Evolutionary conservation across 2,888 invertebrate genomes (phyloP).

Genomic region (Thymelicus lineola): DNA sequence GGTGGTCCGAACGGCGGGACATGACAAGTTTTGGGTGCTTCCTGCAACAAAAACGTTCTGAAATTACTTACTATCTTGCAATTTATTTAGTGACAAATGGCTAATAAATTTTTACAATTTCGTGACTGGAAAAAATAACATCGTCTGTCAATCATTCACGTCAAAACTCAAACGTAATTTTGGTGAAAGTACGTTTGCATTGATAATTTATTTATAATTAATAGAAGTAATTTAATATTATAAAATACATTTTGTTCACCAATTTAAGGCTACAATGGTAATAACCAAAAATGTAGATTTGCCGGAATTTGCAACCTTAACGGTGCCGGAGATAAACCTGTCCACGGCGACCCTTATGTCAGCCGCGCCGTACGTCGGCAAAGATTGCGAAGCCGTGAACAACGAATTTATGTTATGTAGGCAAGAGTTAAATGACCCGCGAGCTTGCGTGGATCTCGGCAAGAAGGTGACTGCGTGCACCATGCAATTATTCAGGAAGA

Average conservation of each 20-base stretch:
- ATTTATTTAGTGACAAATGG: too few species aligned
- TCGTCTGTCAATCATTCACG: neutral
- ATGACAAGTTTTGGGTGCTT: constrained; percentile 65
- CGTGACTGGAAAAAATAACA: neutral
- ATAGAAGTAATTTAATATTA: too few species aligned
- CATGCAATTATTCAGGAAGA: constrained; percentile 91
- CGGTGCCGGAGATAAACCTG: constrained; percentile 91
- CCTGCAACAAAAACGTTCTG: constrained; percentile 46
- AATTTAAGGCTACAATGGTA: constrained; percentile 73
- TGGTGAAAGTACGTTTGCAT: neutral
- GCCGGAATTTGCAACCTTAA: constrained; percentile 92
- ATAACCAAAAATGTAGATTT: constrained; percentile 87
- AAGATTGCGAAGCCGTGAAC: constrained; percentile 94
- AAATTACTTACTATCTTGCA: neutral
- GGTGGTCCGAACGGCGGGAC: constrained; percentile 76
- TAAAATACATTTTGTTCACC: neutral
- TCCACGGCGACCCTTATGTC: constrained; percentile 93
- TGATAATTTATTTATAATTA: too few species aligned
- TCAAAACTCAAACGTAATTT: neutral
- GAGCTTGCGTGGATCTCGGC: constrained; percentile 93
- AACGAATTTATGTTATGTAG: constrained; percentile 98
- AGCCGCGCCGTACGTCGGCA: constrained; percentile 95
- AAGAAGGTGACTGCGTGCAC: constrained; percentile 95
- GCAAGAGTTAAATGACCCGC: constrained; percentile 91
- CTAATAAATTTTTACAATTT: neutral